A percentile compares a stretch with the other conserved stretches of the same genome.
These are phyloP conservation scores for Naso thynnoides DNA, from an alignment of 2,797 vertebrate species.

Conservation along the genomic window DNA sequence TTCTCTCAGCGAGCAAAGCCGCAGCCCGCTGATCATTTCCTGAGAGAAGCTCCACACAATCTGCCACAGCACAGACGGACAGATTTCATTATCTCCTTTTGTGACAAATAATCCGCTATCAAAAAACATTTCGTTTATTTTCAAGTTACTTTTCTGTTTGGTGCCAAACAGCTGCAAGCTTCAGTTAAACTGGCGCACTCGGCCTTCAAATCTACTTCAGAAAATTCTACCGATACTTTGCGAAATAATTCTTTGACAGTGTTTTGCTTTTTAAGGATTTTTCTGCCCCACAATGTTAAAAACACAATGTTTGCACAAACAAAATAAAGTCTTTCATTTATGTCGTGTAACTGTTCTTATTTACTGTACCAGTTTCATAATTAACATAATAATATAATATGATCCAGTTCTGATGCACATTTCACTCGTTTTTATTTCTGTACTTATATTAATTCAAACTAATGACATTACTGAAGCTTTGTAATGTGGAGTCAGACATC, in stretches of 20 bases:
- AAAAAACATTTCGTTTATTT: too few relatives aligned
- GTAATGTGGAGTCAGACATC: neutral
- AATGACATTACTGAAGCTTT: too few relatives aligned
- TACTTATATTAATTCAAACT: too few relatives aligned
- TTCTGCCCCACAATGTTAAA: neutral
- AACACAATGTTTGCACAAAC: neutral
- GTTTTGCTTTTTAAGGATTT: neutral
- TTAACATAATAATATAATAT: too few relatives aligned
- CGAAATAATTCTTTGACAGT: neutral
- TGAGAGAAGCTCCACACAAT: too few relatives aligned
- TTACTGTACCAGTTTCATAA: neutral
- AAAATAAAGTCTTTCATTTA: neutral
- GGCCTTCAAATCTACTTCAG: neutral
- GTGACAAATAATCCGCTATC: too few relatives aligned
- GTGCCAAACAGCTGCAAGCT: too few relatives aligned
- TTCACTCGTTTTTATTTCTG: too few relatives aligned
- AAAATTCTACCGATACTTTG: too few relatives aligned
- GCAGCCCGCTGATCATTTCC: neutral
- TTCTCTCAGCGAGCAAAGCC: neutral
- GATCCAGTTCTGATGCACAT: too few relatives aligned
- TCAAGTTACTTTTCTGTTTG: too few relatives aligned
- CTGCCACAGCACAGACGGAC: neutral
- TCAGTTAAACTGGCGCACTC: neutral
- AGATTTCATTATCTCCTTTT: too few relatives aligned
- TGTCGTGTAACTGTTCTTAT: neutral